Conservation (phyloP, 2,113 vertebrate species). For the Lontra canadensis region DNA sequence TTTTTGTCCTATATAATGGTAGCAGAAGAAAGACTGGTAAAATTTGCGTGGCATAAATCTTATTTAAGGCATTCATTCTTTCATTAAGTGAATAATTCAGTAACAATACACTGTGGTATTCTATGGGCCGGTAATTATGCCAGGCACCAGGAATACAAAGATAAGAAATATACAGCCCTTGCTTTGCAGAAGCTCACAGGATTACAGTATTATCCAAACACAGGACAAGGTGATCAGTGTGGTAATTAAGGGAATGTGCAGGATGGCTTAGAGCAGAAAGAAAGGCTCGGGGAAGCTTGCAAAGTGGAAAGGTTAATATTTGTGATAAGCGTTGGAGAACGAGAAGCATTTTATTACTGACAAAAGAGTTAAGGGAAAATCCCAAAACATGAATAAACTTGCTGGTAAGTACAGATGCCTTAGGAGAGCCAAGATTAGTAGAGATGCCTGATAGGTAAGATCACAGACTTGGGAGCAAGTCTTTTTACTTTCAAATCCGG, state of each 20-base stretch:
- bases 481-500: background rate
- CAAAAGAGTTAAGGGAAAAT: background rate
- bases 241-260: background rate
- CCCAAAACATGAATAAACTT: background rate
- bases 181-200: background rate
- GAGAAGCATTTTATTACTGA: background rate
- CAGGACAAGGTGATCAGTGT: background rate
- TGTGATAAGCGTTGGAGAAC: background rate
- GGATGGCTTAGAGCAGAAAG: background rate
- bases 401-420: background rate
- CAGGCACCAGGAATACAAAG: background rate
- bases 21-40: slow-evolving; percentile 55
- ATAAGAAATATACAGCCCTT: background rate
- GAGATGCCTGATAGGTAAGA: background rate
- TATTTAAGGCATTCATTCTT: background rate
- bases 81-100: background rate
- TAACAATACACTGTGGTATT: background rate
- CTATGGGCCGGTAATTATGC: background rate
- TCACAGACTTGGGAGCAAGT: background rate
- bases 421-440: background rate
- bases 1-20: slow-evolving; percentile 79
- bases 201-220: background rate
- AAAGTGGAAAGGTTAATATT: background rate
- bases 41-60: background rate
- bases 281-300: background rate